Evolutionary conservation across 2,113 vertebrate species (phyloP), one percentile per base, ranked within the genome.

Genomic region (Microcebus griseorufus): DNA sequence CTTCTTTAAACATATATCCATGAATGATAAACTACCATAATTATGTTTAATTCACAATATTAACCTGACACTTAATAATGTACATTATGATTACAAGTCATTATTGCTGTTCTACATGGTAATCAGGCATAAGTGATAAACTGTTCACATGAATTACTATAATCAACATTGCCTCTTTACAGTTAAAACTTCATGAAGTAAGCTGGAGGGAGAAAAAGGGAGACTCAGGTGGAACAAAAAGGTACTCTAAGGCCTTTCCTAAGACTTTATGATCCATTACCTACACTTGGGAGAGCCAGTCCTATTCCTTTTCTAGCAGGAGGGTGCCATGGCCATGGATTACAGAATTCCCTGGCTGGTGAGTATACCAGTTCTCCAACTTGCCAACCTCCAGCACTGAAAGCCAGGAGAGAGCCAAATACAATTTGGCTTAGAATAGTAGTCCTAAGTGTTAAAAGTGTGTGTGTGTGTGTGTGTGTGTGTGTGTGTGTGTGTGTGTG

Each of bases 361-460:
- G 90, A 96, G 84, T 87, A 72, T 80, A 95, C 73, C 79, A 96
- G 90, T 90, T 93, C 51, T 88, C 86, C 86, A 87, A 94, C 73
- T 92, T 97, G 90, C 88, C 94, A 97, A 78, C 73, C 84, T 92
- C n/a, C 79, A 82, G 34, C 65, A 58, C 17, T 92, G 88, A 96
- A 96, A 96, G 80, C 87, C 90, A 93, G 80, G 20, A 95, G 45
- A 94, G 11, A 93, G 94, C 83, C 96, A 96, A 97, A 75, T 76
- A 97, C 13, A 88, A 67, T 93, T 76, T 94, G 90, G 88, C 90
- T 97, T 90, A 92, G 34, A 95, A 92, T 60, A 90, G 93, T 64
- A 90, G 85, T 70, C 83, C 90, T 87, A 95, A 95, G 65, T 91
- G 78, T 96, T 81, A 93, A 73, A 80, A 16, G 25, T 48, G 45